A percentile compares a stretch with the other conserved stretches of the same genome.
Conservation (phyloP, 2,797 vertebrate genomes). For the Tauraco hartlaubi region DNA sequence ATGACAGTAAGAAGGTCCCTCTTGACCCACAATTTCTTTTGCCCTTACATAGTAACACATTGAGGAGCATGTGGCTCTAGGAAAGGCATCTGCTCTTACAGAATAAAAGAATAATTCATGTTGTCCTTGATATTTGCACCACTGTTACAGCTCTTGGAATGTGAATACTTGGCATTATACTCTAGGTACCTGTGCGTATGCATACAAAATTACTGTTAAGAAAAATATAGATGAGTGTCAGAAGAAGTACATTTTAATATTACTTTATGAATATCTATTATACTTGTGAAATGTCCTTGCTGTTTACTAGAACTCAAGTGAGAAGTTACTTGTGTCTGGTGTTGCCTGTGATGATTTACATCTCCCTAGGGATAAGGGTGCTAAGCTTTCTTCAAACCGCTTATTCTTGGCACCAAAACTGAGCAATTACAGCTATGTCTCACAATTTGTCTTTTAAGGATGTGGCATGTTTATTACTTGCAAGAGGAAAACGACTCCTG, state of each 20-base stretch:
- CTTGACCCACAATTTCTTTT: not conserved
- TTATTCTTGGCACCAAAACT: constrained; percentile 36
- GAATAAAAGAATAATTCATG: not conserved
- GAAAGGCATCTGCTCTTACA: not conserved
- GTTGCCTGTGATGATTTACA: not conserved
- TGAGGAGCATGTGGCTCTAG: not conserved
- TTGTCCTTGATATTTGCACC: not conserved
- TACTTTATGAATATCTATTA: not conserved
- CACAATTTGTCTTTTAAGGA: constrained; percentile 36
- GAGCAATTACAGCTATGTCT: constrained; percentile 28
- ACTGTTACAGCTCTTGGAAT: not conserved
- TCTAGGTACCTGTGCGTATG: not conserved
- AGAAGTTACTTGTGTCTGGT: not conserved
- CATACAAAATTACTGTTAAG: not conserved
- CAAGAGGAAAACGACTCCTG: constrained; percentile 33
- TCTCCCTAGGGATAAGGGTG: constrained; percentile 29
- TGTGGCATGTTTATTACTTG: constrained; percentile 39
- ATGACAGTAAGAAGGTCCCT: not conserved
- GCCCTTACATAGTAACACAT: not conserved
- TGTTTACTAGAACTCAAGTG: not conserved
- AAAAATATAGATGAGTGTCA: not conserved
- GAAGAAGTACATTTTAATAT: not conserved
- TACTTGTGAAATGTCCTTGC: not conserved
- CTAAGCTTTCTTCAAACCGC: constrained; percentile 32
- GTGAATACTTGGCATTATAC: not conserved